Evolutionary conservation across 2,888 invertebrate species (phyloP), one percentile per base, ranked within the genome.

Genomic region (Orthosia incerta): DNA sequence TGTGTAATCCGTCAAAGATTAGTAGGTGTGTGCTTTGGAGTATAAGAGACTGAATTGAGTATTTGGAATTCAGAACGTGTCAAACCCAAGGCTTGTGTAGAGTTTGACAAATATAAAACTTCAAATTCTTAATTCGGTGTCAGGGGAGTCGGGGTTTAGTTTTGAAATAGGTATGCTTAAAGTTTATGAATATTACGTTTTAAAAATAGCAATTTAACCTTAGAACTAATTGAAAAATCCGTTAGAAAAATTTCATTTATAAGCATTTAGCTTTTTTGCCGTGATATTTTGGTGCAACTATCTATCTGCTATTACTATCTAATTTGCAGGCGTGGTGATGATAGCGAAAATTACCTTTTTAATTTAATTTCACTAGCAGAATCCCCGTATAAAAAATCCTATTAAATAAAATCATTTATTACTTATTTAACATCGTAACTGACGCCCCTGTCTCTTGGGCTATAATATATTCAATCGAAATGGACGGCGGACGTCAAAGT

Each of bases 401-500:
- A 69, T 59, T 76, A 71, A 76, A 60, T 60, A 53, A n/a, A 48
- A 68, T 68, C 61, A 60, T 56, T 65, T 67, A 74, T 73, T 63
- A 79, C 60, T 48, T 69, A 63, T 72, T 81, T 55, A 62, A 18
- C 18, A 53, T 71, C 26, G 65, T 69, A 53, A 75, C 46, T 60
- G 62, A 69, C 56, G 71, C 64, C 68, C 60, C 74, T 74, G 72
- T 73, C 83, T 84, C 85, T 84, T 50, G 31, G 72, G 3, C 82
- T 76, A 85, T 88, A 85, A 88, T 86, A 87, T 81, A 86, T 86
- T 87, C 82, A 83, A 80, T 81, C 78, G 64, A 79, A 80, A 84
- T 87, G 79, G 85, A 86, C 87, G 85, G 89, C 88, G 85, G 90
- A 90, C 86, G 87, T 86, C 87, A 89, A 88, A 89, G 77, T 79